A percentile compares a stretch with the other conserved stretches of the same genome.
These are phyloP conservation scores for Vanessa atalanta DNA, from an alignment of 1,140 invertebrate species.

Conservation along the genomic window DNA sequence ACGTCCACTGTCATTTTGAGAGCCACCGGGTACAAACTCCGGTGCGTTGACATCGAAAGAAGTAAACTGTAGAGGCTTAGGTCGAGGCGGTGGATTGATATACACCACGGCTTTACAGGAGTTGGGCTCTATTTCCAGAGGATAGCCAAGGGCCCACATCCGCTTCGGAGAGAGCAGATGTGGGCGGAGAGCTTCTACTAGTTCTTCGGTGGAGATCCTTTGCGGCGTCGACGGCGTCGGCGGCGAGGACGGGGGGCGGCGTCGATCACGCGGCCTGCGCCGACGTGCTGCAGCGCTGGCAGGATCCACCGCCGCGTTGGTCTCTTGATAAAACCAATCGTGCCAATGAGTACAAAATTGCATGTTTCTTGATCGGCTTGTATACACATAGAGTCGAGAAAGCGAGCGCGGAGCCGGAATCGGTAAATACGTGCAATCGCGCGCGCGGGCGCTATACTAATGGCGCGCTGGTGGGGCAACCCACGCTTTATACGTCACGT, in stretches of 20 bases:
- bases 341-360: slow-evolving; percentile 70
- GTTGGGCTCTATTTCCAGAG: slow-evolving; percentile 83
- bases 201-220: slow-evolving; percentile 65
- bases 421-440: slow-evolving; percentile 69
- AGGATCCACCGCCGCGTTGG: slow-evolving; percentile 60
- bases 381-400: slow-evolving; percentile 76
- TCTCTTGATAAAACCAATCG: slow-evolving; percentile 75
- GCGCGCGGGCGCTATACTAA: slow-evolving; percentile 75
- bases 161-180: slow-evolving; percentile 85
- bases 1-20: slow-evolving; percentile 77
- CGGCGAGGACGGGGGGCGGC: slow-evolving; percentile 66
- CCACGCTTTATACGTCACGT: slow-evolving; percentile 76
- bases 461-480: slow-evolving; percentile 69
- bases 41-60: slow-evolving; percentile 83
- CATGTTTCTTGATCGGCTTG: slow-evolving; percentile 67
- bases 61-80: slow-evolving; percentile 56
- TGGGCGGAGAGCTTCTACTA: slow-evolving; percentile 66
- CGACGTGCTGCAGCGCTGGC: slow-evolving; percentile 63
- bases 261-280: slow-evolving; percentile 66
- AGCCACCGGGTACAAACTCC: slow-evolving; percentile 83
- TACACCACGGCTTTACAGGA: slow-evolving; percentile 84
- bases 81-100: slow-evolving; percentile 77
- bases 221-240: slow-evolving; percentile 68
- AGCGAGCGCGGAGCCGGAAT: slow-evolving; percentile 62
- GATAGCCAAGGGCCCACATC: slow-evolving; percentile 87